Evolutionary conservation across 2,797 vertebrate species (phyloP).

Genomic region (Channallabes apus): DNA sequence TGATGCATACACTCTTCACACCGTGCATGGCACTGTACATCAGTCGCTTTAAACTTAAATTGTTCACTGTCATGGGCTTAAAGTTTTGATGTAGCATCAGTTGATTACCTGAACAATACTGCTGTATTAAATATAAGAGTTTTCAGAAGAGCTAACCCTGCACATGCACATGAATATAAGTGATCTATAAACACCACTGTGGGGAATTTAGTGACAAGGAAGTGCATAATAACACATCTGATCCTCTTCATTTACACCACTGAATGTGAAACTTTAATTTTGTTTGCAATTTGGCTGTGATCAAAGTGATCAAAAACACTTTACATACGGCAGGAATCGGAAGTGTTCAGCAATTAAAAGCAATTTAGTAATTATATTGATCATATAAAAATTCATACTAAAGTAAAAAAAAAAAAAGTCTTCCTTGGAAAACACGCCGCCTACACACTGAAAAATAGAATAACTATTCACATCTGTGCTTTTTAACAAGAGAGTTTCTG

Average conservation of each 20-base stretch:
- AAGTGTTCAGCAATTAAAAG: not conserved
- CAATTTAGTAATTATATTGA: not conserved
- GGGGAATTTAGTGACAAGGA: not conserved
- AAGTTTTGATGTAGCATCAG: not conserved
- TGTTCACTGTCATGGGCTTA: not conserved
- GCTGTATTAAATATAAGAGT: not conserved
- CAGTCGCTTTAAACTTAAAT: no score
- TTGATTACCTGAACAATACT: not conserved
- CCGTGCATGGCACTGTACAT: not conserved
- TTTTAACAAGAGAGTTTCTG: no score
- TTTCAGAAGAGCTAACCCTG: not conserved
- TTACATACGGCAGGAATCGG: not conserved
- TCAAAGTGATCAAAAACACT: not conserved
- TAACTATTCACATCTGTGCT: no score
- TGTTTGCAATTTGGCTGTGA: not conserved
- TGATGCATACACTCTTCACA: not conserved
- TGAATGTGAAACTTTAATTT: not conserved
- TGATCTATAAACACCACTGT: conserved; percentile 7
- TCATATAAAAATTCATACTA: no score
- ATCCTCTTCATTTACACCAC: not conserved
- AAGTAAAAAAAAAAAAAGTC: no score
- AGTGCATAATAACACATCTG: not conserved
- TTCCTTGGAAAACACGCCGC: no score
- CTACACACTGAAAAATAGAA: no score
- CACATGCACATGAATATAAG: not conserved